These are phyloP conservation scores for Larimichthys crocea DNA, from an alignment of 2,113 vertebrate genomes.

Conservation along the genomic window DNA sequence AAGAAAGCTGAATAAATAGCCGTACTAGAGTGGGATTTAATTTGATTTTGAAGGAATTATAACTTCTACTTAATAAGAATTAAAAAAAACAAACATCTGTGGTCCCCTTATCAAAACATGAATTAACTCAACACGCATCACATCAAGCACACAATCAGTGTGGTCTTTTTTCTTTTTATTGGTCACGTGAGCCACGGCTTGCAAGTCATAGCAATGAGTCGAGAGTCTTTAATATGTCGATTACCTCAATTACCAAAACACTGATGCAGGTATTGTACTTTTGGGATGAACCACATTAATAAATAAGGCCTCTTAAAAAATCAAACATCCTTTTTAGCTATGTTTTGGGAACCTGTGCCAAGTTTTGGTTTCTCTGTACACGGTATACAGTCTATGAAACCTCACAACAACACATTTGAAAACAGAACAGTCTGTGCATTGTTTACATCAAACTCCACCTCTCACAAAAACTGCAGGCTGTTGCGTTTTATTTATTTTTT, in stretches of 20 bases:
- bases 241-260: background rate
- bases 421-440: background rate
- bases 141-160: too few species aligned
- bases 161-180: too few species aligned
- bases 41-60: background rate
- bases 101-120: background rate
- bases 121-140: too few species aligned
- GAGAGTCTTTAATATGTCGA: background rate
- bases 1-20: too few species aligned
- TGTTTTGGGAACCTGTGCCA: constrained; percentile 20
- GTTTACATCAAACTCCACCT: constrained; percentile 1
- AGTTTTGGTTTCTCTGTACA: constrained; percentile 5
- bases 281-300: too few species aligned
- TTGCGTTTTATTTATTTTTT: background rate
- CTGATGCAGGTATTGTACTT: too few species aligned
- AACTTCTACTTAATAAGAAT: background rate
- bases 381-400: background rate
- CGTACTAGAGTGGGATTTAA: background rate
- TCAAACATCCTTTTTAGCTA: background rate
- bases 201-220: too few species aligned
- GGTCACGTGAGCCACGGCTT: background rate
- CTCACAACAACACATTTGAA: background rate
- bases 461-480: constrained; percentile 8
- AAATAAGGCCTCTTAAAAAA: constrained; percentile 16
- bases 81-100: background rate